Evolutionary conservation across 2,888 invertebrate genomes (phyloP).

Genomic region (Trichopria drosophilae): DNA sequence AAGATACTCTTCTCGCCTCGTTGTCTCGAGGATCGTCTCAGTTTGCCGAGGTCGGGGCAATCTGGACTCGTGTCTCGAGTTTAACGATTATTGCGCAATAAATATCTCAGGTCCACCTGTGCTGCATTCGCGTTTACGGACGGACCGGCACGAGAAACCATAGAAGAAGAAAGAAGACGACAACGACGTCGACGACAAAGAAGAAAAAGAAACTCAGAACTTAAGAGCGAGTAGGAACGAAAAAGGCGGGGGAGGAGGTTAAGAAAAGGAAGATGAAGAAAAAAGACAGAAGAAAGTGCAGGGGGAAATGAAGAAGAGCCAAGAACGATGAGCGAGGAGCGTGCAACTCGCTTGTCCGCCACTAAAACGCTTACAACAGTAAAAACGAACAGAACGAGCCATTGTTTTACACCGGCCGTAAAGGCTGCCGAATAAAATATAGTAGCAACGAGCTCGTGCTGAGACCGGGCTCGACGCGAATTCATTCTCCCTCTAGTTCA

Average conservation of each 20-base stretch:
- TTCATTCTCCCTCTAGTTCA: no score
- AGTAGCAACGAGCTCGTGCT: slow-evolving; percentile 33
- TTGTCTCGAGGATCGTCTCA: no score
- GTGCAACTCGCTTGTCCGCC: slow-evolving; percentile 24
- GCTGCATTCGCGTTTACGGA: slow-evolving; percentile 28
- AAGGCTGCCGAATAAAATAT: slow-evolving; percentile 46
- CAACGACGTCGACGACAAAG: no score
- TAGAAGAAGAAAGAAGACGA: no score
- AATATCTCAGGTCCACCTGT: slow-evolving; percentile 46
- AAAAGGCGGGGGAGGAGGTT: slow-evolving; percentile 13
- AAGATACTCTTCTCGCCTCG: no score
- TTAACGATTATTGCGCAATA: slow-evolving; percentile 51
- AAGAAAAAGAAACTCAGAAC: no score
- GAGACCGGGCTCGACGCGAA: no score
- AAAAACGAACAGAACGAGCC: slow-evolving; percentile 47
- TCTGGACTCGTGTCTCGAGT: slow-evolving; percentile 37
- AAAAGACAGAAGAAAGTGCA: slow-evolving; percentile 10
- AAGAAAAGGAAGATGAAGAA: no score
- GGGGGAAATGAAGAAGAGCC: background rate
- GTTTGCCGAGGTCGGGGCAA: background rate
- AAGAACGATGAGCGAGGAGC: no score
- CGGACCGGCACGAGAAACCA: slow-evolving; percentile 17
- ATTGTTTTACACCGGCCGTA: slow-evolving; percentile 52
- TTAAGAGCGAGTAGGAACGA: no score
- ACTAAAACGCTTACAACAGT: slow-evolving; percentile 38